Base-by-base conservation (phyloP, 2,888 invertebrate species). In the Plagodis pulveraria region DNA sequence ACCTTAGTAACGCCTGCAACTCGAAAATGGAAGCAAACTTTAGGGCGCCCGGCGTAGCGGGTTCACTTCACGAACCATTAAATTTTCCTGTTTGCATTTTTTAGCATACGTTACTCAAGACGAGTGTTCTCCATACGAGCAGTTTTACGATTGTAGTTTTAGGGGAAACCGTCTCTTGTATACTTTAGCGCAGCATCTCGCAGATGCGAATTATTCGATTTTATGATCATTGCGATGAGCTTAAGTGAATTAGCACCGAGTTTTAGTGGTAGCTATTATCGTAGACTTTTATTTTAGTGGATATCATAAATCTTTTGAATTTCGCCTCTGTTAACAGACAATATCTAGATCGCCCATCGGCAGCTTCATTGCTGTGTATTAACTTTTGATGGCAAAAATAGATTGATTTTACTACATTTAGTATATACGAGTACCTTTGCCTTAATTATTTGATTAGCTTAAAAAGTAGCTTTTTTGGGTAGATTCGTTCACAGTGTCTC, bases 51-150 rank as follows among this genome's bases (percentile, higher is more conserved):
- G 74, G 74, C 79, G 83, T 79, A 81, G 83, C 83, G 84, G 81
- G 84, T 84, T 91, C 86, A 85, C 87, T 91, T 92, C 91, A 91
- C 92, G 91, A 84, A 78, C 88, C 92, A 92, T 92, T 91, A 91
- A 91, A 88, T 91, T 90, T 91, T 87, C 88, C 88, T 89, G 87
- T 91, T 91, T 92, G 91, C 89, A 91, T 91, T 91, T 91, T 91
- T 91, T 91, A 91, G 87, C 92, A 91, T 91, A 91, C 85, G 91
- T 87, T 91, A 83, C 83, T 78, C 80, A 77, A 86, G 86, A 77
- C 76, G 78, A 72, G 63, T 55, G 55, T 50, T 58, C 55, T 66
- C 72, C 72, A 73, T 74, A 74, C 77, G 80, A 80, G 77, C 77
- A 73, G 78, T 78, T 87, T 89, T 86, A 89, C 87, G 87, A 87